These are phyloP conservation scores for Pelagia noctiluca DNA, from an alignment of 30 jellyfish, hydroid and myxozoan genomes.

Conservation along the genomic window DNA sequence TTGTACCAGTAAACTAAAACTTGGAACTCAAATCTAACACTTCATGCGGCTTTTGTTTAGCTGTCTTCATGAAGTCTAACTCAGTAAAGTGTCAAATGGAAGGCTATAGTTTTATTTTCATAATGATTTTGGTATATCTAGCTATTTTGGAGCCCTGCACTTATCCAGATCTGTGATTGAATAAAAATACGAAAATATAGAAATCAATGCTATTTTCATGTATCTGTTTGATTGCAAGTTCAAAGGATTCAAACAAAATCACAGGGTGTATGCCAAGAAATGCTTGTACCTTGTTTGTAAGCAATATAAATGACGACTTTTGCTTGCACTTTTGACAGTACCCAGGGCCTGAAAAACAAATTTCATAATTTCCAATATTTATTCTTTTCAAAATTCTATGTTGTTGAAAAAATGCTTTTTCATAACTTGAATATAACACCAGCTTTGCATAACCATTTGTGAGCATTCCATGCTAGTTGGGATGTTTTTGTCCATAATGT, in stretches of 20 bases:
- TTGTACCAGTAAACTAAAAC: too few relatives aligned
- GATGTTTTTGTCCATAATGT: neutral
- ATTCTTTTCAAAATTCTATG: neutral
- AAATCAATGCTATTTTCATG: neutral
- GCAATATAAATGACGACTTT: conserved; percentile 37
- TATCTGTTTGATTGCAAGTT: neutral
- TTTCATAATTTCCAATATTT: neutral
- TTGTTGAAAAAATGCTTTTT: neutral
- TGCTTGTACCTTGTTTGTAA: conserved; percentile 44
- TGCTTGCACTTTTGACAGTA: conserved; percentile 64
- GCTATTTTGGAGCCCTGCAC: too few relatives aligned
- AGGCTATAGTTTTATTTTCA: too few relatives aligned
- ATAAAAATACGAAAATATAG: neutral
- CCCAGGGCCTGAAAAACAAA: conserved; percentile 32
- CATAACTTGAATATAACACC: neutral
- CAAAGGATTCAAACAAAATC: neutral
- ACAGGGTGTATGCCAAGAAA: neutral
- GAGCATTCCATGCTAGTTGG: neutral
- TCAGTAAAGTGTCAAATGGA: too few relatives aligned
- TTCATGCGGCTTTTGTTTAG: too few relatives aligned
- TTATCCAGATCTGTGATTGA: neutral
- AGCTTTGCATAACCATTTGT: neutral
- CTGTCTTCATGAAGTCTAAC: too few relatives aligned
- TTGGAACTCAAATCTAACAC: too few relatives aligned
- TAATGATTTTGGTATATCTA: too few relatives aligned